Base-by-base conservation (phyloP, 2,888 invertebrate genomes). In the Chrysina gloriosa region DNA sequence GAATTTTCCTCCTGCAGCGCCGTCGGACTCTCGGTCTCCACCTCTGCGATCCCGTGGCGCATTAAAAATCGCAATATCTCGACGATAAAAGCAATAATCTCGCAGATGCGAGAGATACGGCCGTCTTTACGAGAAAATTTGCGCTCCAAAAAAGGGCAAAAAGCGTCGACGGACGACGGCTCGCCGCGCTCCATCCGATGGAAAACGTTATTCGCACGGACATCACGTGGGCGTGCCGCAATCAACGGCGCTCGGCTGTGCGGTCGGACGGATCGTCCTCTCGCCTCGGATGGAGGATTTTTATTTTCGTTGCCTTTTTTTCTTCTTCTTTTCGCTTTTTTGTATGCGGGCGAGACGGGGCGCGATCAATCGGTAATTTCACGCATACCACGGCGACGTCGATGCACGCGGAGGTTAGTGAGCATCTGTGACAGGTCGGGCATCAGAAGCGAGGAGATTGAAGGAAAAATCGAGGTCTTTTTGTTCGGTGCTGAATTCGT, bases 301-400 rank as follows among this genome's bases (percentile, higher is more conserved):
- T n/a, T n/a, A n/a, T n/a, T n/a, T n/a, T n/a, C n/a, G n/a, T n/a
- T n/a, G n/a, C n/a, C n/a, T n/a, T n/a, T n/a, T n/a, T n/a, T n/a
- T n/a, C n/a, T n/a, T n/a, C n/a, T n/a, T n/a, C n/a, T n/a, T n/a
- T n/a, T n/a, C 36, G 36, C n/a, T 36, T 36, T 14, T 36, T 36
- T 36, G 4, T 4, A 14, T 14, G n/a, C 36, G 36, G 11, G 11
- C 36, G 11, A 48, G 48, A 48, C 48, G 14, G 9, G 21, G 23
- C 48, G 25, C 23, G 48, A 23, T 48, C 48, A 48, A 48, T 48
- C 48, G 48, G 48, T 11, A 48, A 48, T 48, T 48, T 48, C 48
- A 48, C 48, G 48, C 48, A 48, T 48, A 48, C 48, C 48, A 48
- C 48, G 48, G n/a, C n/a, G n/a, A n/a, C n/a, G n/a, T n/a, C n/a